Evolutionary conservation across 1,140 invertebrate species (phyloP).

Genomic region (Dermatophagoides farinae): DNA sequence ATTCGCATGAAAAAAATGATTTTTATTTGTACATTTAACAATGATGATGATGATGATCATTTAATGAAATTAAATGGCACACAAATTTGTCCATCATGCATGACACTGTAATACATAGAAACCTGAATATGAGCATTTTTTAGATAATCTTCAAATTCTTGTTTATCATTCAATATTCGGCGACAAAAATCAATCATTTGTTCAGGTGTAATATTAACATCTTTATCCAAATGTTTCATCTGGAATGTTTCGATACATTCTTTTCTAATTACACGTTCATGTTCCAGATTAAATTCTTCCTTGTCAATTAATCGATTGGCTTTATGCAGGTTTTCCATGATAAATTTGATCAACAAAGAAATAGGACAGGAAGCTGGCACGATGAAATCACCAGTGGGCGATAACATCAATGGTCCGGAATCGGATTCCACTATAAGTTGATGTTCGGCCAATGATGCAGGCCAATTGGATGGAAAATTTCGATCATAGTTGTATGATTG

Average conservation of each 20-base stretch:
- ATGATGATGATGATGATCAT: not conserved
- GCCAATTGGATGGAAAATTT: constrained; percentile 48
- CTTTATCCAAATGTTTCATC: constrained; percentile 50
- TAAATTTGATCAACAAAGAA: constrained; percentile 57
- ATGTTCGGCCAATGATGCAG: constrained; percentile 41
- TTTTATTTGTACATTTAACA: too few species aligned
- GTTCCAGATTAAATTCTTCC: constrained; percentile 46
- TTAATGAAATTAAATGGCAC: constrained; percentile 67
- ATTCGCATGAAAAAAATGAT: too few species aligned
- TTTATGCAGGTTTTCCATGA: constrained; percentile 48
- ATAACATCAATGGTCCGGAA: constrained; percentile 74
- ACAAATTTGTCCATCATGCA: constrained; percentile 68
- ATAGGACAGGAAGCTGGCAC: constrained; percentile 70
- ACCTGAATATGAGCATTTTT: constrained; percentile 46
- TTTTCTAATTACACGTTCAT: constrained; percentile 46
- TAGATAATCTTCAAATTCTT: constrained; percentile 24
- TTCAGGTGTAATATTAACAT: constrained; percentile 67
- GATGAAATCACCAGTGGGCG: constrained; percentile 73
- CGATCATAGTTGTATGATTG: constrained; percentile 43
- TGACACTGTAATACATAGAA: constrained; percentile 72
- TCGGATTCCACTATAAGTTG: constrained; percentile 79
- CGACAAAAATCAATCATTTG: constrained; percentile 57
- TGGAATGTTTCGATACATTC: constrained; percentile 41
- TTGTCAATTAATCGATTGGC: constrained; percentile 32
- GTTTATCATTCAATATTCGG: constrained; percentile 38